A percentile compares a stretch with the other conserved stretches of the same genome.
Conservation (phyloP, 2,113 vertebrate genomes). For the Pundamilia nyererei region DNA sequence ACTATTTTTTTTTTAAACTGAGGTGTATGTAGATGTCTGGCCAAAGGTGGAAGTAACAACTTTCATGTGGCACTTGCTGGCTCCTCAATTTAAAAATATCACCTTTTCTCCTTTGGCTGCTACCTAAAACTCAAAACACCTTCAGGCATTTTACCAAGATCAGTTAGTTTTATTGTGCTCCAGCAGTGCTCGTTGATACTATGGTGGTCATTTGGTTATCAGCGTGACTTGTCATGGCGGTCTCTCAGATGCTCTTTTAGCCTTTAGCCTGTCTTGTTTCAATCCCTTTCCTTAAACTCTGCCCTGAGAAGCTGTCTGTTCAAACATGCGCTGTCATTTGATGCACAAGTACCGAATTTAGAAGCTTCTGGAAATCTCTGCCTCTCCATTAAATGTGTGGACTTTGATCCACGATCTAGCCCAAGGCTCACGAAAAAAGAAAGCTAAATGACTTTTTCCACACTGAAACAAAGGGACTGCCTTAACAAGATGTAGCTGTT, state of each 20-base stretch:
- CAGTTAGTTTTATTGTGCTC: not conserved
- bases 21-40: not conserved
- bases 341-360: constrained; percentile 1
- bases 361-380: constrained; percentile 30
- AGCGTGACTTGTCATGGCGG: not conserved
- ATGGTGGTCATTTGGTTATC: not conserved
- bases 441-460: constrained; percentile 35
- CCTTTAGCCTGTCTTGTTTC: not conserved
- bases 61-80: not conserved
- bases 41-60: not conserved
- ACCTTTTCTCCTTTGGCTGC: not conserved
- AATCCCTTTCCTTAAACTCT: not conserved
- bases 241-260: not conserved
- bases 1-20: not conserved
- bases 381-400: constrained; percentile 46
- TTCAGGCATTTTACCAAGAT: not conserved
- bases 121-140: not conserved
- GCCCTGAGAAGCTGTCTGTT: not conserved
- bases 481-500: constrained; percentile 46
- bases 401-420: constrained; percentile 42
- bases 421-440: constrained; percentile 3
- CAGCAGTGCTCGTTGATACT: not conserved
- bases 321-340: constrained; percentile 30
- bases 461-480: constrained; percentile 27
- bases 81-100: not conserved